phyloP scores from a whole-genome alignment of 1,140 invertebrate species.

The Amphibalanus amphitrite region DNA sequence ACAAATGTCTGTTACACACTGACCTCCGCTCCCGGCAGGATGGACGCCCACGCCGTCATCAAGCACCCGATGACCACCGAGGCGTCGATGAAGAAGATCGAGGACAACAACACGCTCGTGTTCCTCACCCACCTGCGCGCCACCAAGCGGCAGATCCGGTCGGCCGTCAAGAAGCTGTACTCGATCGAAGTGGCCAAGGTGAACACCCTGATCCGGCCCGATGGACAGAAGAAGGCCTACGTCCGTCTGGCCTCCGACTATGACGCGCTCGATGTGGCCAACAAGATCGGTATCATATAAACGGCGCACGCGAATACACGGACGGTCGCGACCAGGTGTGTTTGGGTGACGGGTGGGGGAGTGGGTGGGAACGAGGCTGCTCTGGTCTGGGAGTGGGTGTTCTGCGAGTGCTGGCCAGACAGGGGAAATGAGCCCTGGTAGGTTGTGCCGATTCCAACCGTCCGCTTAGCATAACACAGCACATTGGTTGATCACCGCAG shows the following conservation, averaged over 20 bases:
- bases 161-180: constrained; percentile 88
- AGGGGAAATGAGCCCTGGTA: too few relatives aligned
- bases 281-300: constrained; percentile 97
- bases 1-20: too few relatives aligned
- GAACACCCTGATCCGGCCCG: constrained; percentile 90
- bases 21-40: constrained; percentile 51
- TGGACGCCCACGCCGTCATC: constrained; percentile 95
- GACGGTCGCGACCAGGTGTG: constrained; percentile 9
- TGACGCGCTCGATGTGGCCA: constrained; percentile 97
- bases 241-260: constrained; percentile 90
- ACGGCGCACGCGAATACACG: constrained; percentile 20
- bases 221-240: constrained; percentile 99
- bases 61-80: constrained; percentile 98
- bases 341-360: too few relatives aligned
- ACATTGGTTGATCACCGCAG: too few relatives aligned
- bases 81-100: constrained; percentile 99
- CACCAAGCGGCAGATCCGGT: constrained; percentile 95
- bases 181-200: constrained; percentile 97
- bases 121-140: constrained; percentile 91
- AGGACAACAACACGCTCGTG: constrained; percentile 98
- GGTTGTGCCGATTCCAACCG: too few relatives aligned
- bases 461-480: too few relatives aligned
- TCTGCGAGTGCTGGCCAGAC: too few relatives aligned
- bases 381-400: too few relatives aligned
- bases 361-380: too few relatives aligned